Conservation (phyloP, 2,797 vertebrate species). For the Hydrolagus colliei region DNA sequence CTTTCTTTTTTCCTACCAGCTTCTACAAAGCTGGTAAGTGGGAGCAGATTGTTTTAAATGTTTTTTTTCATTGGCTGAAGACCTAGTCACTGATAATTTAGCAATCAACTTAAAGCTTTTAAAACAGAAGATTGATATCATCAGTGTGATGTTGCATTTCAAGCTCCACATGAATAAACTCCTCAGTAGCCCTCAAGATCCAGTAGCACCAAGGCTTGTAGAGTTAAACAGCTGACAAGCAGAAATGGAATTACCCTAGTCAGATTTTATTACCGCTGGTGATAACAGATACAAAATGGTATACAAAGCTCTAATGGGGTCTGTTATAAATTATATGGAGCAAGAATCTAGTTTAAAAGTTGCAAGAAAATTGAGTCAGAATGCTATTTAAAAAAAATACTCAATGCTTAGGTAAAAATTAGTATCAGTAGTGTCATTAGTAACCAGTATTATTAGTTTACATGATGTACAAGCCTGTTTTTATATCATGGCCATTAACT, state of each 20-base stretch:
- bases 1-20: too few relatives aligned
- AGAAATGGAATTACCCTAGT: background rate
- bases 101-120: too few relatives aligned
- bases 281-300: background rate
- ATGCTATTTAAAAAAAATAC: too few relatives aligned
- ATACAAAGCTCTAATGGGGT: too few relatives aligned
- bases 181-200: too few relatives aligned
- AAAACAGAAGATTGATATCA: too few relatives aligned
- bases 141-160: too few relatives aligned
- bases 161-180: too few relatives aligned
- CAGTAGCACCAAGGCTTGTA: background rate
- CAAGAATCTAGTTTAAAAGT: background rate
- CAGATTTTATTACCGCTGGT: background rate
- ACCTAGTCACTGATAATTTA: too few relatives aligned
- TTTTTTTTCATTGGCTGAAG: too few relatives aligned
- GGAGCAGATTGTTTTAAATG: too few relatives aligned
- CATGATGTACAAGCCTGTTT: background rate
- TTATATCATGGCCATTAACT: background rate
- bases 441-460: background rate
- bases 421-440: background rate
- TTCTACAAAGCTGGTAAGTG: too few relatives aligned
- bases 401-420: background rate
- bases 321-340: background rate
- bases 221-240: background rate
- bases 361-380: background rate